Conservation (phyloP, 2,113 vertebrate genomes). For the Ariopsis seemanni region DNA sequence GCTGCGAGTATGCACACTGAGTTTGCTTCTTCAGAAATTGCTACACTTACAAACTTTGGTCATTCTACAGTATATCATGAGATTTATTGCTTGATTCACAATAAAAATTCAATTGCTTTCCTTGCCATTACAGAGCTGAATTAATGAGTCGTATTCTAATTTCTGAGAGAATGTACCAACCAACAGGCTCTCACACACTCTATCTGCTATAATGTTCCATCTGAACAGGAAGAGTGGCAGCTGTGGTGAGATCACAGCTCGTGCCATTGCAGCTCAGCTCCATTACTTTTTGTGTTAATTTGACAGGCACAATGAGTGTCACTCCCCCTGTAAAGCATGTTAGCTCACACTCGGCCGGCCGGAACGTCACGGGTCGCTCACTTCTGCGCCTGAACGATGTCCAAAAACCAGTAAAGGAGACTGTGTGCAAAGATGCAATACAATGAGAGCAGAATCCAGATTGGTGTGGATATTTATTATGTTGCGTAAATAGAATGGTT, state of each 20-base stretch:
- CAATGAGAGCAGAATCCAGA: neutral
- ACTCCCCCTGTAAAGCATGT: slow-evolving; percentile 78
- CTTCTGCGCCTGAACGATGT: slow-evolving; percentile 54
- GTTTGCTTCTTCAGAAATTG: neutral
- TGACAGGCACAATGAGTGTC: slow-evolving; percentile 74
- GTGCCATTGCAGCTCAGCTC: slow-evolving; percentile 61
- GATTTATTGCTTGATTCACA: neutral
- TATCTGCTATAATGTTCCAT: slow-evolving; percentile 12
- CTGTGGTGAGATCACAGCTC: slow-evolving; percentile 23
- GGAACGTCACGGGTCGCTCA: slow-evolving; percentile 84
- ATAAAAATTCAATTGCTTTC: neutral
- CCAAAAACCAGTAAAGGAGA: neutral
- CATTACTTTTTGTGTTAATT: slow-evolving; percentile 71
- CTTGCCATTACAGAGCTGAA: neutral
- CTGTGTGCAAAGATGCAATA: neutral
- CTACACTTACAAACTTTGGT: neutral
- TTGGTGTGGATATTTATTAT: neutral
- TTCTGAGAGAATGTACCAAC: neutral
- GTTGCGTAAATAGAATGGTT: neutral
- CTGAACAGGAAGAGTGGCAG: slow-evolving; percentile 14
- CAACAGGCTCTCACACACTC: neutral
- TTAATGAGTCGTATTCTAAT: neutral
- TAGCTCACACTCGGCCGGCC: slow-evolving; percentile 85
- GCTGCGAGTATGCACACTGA: neutral
- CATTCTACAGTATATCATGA: neutral